Evolutionary conservation across 2,113 vertebrate species (phyloP).

Genomic region (Ictalurus punctatus): DNA sequence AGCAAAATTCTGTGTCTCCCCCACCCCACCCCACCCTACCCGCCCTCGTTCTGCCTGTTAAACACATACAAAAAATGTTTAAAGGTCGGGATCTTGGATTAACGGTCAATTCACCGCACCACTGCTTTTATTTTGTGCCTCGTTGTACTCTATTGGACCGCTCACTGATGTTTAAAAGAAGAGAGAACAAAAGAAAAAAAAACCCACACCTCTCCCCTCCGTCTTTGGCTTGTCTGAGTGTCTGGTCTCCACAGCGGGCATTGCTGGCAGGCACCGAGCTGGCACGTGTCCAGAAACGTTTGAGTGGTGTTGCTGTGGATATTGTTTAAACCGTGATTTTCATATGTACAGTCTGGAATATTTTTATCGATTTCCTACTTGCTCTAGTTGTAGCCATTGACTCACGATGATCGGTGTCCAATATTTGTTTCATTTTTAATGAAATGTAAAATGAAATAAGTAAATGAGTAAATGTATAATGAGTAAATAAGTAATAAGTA

Average conservation of each 20-base stretch:
- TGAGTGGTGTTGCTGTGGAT: background rate
- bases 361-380: too few relatives aligned
- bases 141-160: background rate
- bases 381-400: too few relatives aligned
- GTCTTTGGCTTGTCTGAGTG: conserved; percentile 11
- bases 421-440: too few relatives aligned
- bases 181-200: background rate
- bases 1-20: background rate
- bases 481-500: too few relatives aligned
- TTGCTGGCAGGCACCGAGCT: conserved; percentile 35
- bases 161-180: background rate
- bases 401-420: too few relatives aligned
- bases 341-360: too few relatives aligned
- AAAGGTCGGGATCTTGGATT: background rate
- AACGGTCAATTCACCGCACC: background rate
- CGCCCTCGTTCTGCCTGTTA: background rate
- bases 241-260: background rate
- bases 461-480: too few relatives aligned
- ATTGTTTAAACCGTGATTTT: background rate
- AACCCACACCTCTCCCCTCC: background rate
- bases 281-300: conserved; percentile 53
- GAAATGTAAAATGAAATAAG: too few relatives aligned
- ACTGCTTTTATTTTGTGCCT: background rate
- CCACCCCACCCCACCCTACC: too few relatives aligned
- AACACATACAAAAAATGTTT: background rate